These are phyloP conservation scores for Micrasema minimum DNA, from an alignment of 1,140 invertebrate species.

Conservation along the genomic window DNA sequence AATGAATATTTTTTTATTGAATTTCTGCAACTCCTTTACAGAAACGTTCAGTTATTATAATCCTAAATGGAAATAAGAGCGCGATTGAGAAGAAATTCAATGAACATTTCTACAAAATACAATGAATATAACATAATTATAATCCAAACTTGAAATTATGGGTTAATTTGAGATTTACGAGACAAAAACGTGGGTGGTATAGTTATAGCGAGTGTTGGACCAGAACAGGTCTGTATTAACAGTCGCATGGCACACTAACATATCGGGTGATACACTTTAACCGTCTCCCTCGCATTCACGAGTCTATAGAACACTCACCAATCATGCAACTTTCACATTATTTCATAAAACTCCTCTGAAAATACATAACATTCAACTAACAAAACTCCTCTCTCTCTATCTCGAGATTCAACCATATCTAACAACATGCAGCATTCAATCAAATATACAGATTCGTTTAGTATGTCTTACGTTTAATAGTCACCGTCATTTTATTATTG, in stretches of 20 bases:
- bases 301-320: constrained; percentile 45
- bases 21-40: constrained; percentile 49
- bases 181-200: constrained; percentile 50
- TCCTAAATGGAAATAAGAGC: constrained; percentile 46
- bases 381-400: constrained; percentile 39
- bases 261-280: constrained; percentile 40
- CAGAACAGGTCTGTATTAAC: constrained; percentile 38
- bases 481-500: constrained; percentile 53
- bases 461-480: constrained; percentile 53
- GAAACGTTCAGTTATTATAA: constrained; percentile 45
- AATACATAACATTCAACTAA: constrained; percentile 53
- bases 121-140: constrained; percentile 50
- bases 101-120: constrained; percentile 52
- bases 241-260: constrained; percentile 51
- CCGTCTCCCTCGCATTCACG: constrained; percentile 41
- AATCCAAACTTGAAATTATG: constrained; percentile 44
- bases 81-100: constrained; percentile 47
- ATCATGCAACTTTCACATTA: constrained; percentile 42
- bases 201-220: constrained; percentile 45
- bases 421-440: constrained; percentile 35
- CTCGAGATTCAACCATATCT: constrained; percentile 34
- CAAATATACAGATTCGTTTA: constrained; percentile 47
- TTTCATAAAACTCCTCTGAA: constrained; percentile 52
- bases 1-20: constrained; percentile 52
- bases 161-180: constrained; percentile 39